Evolutionary conservation across 2,888 invertebrate genomes (phyloP).

Genomic region (Pandemis heparana): DNA sequence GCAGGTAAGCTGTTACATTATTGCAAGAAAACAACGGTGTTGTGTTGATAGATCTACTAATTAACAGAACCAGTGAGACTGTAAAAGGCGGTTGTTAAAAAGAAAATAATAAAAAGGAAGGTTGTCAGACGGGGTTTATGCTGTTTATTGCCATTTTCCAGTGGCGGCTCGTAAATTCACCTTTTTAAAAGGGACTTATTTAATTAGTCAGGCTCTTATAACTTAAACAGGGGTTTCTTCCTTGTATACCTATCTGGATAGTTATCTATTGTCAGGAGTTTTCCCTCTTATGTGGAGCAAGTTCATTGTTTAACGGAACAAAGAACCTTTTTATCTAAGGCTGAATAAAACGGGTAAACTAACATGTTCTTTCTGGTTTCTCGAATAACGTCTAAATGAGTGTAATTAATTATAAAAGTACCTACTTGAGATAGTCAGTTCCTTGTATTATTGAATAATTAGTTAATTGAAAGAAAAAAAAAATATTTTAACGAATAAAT

Average conservation of each 20-base stretch:
- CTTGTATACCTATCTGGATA: conserved; percentile 34
- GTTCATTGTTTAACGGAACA: conserved; percentile 40
- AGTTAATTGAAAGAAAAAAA: neutral
- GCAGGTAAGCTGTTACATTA: neutral
- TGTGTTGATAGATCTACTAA: conserved; percentile 45
- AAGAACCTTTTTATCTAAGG: conserved; percentile 33
- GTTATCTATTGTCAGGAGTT: conserved; percentile 38
- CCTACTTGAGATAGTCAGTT: neutral
- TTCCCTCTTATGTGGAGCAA: conserved; percentile 30
- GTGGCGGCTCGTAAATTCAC: conserved; percentile 55
- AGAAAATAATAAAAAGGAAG: conserved; percentile 50
- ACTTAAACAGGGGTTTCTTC: conserved; percentile 28
- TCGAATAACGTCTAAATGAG: neutral
- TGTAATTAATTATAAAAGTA: neutral
- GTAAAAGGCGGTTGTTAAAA: conserved; percentile 46
- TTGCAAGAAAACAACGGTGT: neutral
- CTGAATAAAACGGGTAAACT: conserved; percentile 25
- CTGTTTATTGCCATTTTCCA: conserved; percentile 54
- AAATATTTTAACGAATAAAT: no score
- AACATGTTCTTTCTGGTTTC: conserved; percentile 10
- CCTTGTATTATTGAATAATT: neutral
- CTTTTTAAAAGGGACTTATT: conserved; percentile 58
- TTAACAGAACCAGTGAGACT: conserved; percentile 45
- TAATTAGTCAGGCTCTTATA: conserved; percentile 54
- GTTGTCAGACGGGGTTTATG: conserved; percentile 53